Base-by-base conservation (phyloP, 1,140 invertebrate genomes). In the Dendrolimus punctatus region DNA sequence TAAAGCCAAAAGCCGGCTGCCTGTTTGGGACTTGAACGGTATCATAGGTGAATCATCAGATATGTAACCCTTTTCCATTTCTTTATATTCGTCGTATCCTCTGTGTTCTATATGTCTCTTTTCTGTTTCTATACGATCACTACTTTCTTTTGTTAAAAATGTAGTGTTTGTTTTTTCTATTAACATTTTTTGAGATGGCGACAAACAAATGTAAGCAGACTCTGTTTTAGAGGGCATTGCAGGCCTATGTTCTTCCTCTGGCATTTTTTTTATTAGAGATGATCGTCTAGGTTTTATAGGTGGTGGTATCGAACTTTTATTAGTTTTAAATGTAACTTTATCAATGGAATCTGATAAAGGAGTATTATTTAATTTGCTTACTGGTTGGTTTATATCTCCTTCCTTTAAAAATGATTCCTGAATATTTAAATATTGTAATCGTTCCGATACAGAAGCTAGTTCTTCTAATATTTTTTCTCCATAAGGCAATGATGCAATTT, bases 171-270 rank as follows among this genome's bases (percentile, higher is more conserved):
- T 87, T 62, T 74, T 82, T 57, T 85, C 87, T 57, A 89, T 81
- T 38, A 88, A 68, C 47, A 88, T 83, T 64, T 91, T 91, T 66
- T 94, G 93, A 0, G 90, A 91, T 0, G 93, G 93, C 0, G 93
- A 94, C 6, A 94, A 78, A 70, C 92, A 94, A 0, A 93, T 84
- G 39, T 93, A 76, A 2, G 92, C 85, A 0, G 91, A 90, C 68
- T 93, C 90, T 38, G 80, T 75, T 43, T 85, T 74, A 0, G 89
- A 90, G n/a, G 89, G 88, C 5, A 92, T 60, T 3, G 90, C 90
- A 43, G 90, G 73, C 91, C 91, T 91, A 40, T 87, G 72, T 53
- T 78, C 71, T 38, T 82, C 76, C 43, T 85, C 85, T 52, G 75
- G 74, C 46, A 67, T 55, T 60, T 71, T 50, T 23, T 62, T 79